Evolutionary conservation across 2,113 vertebrate genomes (phyloP), one percentile per base, ranked within the genome.

Genomic region (Tautogolabrus adspersus): DNA sequence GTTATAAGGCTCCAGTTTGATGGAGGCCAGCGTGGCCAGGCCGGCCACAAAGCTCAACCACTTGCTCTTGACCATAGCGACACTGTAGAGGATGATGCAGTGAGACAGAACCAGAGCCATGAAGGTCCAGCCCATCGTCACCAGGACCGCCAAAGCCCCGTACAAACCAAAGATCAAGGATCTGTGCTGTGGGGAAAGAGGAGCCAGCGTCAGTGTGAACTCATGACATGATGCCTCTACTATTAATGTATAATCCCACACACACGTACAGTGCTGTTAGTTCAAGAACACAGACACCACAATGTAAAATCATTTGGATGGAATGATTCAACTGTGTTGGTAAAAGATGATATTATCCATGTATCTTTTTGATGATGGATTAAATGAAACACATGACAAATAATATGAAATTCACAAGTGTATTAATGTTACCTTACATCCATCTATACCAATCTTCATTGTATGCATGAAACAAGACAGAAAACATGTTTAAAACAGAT

Each of bases 1-100:
- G 89, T 93, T 96, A 16, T 97, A 96, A 0, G 97, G 97, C 42
- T 99, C 98, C 91, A 97, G 71, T 89, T 98, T 99, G 93, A 99
- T 96, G 38, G 97, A 97, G n/a, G 97, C 96, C 0, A 99, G 92
- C 47, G 96, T 96, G 85, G 93, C 91, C 42, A 99, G 93, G 13
- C 98, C 97, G 0, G 97, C 95, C 9, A 88, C 75, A 0, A 97
- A 96, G 81, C 96, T 97, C 70, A 99, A 91, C 97, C 97, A 98
- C 78, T 94, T 96, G 86, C 91, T 95, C 85, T 98, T 98, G 37
- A 94, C 75, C 55, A 98, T 83, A 0, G 96, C 96, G 0, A 96
- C 82, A 0, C 95, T 95, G 87, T 98, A 99, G 85, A 98, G 94
- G 18, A 97, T 23, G 58, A 97, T 30, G 79, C 98, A 99, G 87